Percentiles rank a stretch among this genome's conserved stretches.
Conservation (phyloP, 1,140 invertebrate genomes). For the Pectinophora gossypiella region DNA sequence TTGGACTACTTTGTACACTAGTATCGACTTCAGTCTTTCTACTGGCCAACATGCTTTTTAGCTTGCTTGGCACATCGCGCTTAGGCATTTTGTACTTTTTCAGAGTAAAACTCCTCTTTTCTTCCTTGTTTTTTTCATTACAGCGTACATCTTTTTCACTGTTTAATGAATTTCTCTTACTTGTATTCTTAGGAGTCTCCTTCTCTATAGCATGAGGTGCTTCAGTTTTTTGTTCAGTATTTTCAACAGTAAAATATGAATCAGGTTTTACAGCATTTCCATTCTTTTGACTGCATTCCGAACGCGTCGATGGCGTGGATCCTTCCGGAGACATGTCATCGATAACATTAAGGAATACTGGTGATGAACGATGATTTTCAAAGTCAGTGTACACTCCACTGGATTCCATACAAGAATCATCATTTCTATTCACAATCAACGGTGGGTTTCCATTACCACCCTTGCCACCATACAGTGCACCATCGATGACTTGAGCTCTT, state of each 20-base stretch:
- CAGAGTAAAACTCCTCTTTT: constrained; percentile 73
- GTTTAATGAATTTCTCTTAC: constrained; percentile 65
- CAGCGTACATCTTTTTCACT: constrained; percentile 50
- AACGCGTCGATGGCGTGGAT: constrained; percentile 71
- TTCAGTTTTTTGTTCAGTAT: constrained; percentile 33
- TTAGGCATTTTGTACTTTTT: constrained; percentile 88
- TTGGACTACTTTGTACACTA: constrained; percentile 64
- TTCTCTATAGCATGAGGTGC: constrained; percentile 35
- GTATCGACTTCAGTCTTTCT: constrained; percentile 68
- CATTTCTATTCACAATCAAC: constrained; percentile 72
- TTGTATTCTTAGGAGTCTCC: constrained; percentile 54
- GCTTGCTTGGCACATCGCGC: constrained; percentile 83
- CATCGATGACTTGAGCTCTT: constrained; percentile 87
- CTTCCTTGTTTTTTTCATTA: constrained; percentile 71
- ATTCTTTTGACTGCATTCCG: constrained; percentile 68
- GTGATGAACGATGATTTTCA: constrained; percentile 78
- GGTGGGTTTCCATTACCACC: constrained; percentile 70
- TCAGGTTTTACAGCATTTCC: constrained; percentile 37
- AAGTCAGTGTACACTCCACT: constrained; percentile 91
- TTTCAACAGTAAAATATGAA: constrained; percentile 37
- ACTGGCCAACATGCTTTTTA: constrained; percentile 81
- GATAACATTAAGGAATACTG: constrained; percentile 68
- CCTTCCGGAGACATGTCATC: constrained; percentile 77
- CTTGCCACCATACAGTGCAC: constrained; percentile 85
- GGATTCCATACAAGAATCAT: constrained; percentile 86